Evolutionary conservation across 2,113 vertebrate species (phyloP).

Genomic region (Burhinus oedicnemus): DNA sequence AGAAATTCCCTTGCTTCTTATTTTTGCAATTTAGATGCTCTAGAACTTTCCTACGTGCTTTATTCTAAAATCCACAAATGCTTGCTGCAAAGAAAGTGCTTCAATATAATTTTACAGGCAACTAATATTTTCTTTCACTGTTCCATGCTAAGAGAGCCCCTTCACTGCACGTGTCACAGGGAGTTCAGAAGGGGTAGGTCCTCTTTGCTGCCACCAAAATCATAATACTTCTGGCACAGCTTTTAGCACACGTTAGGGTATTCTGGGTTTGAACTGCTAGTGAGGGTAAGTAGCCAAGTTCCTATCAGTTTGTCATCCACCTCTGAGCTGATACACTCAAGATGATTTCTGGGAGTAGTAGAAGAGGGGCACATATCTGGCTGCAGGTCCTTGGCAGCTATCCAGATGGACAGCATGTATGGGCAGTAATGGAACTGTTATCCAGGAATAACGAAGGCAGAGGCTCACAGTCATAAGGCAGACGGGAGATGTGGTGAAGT

Average conservation of each 20-base stretch:
- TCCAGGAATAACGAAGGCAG: neutral
- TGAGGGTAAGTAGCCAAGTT: neutral
- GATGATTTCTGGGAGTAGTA: neutral
- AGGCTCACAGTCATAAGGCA: neutral
- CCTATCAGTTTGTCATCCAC: neutral
- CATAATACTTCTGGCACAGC: neutral
- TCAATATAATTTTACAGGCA: neutral
- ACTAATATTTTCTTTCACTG: neutral
- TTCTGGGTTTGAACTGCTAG: neutral
- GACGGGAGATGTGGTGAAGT: neutral
- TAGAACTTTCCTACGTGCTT: neutral
- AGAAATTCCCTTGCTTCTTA: neutral
- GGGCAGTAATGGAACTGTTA: neutral
- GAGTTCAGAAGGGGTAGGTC: neutral
- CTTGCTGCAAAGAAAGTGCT: neutral
- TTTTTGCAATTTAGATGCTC: neutral
- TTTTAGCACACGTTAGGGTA: neutral
- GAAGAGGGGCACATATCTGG: neutral
- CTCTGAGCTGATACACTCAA: neutral
- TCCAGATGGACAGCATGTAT: neutral
- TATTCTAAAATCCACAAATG: neutral
- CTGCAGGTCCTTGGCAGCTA: neutral
- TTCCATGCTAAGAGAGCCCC: neutral
- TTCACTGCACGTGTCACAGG: accelerated
- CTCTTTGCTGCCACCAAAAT: neutral